Evolutionary conservation across 2,113 vertebrate species (phyloP).

Genomic region (Malurus alboscapulatus): DNA sequence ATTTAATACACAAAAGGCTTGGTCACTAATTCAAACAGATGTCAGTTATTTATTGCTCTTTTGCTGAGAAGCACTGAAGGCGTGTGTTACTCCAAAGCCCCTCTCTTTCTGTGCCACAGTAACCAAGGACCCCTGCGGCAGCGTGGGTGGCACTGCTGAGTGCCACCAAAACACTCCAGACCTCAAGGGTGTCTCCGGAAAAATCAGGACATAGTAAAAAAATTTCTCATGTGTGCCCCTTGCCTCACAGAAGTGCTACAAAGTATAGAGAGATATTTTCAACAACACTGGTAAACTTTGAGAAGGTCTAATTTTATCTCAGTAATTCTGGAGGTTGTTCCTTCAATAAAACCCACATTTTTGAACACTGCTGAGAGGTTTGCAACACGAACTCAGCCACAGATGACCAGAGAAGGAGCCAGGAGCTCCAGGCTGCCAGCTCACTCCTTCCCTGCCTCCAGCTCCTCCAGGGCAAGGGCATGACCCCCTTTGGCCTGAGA

Average conservation of each 20-base stretch:
- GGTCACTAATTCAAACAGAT: slow-evolving; percentile 51
- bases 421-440: not conserved
- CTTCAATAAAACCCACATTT: not conserved
- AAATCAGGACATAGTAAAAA: not conserved
- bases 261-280: not conserved
- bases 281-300: not conserved
- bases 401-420: not conserved
- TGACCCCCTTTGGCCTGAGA: not conserved
- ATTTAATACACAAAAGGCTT: slow-evolving; percentile 75
- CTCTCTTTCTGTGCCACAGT: not conserved
- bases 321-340: not conserved
- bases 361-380: not conserved
- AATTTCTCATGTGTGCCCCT: not conserved
- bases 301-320: not conserved
- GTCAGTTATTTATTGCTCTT: not conserved
- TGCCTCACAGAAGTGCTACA: not conserved
- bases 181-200: not conserved
- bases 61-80: not conserved
- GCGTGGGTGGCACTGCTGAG: not conserved
- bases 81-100: not conserved
- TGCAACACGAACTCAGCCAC: not conserved
- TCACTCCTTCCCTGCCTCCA: not conserved
- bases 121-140: not conserved
- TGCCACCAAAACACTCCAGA: not conserved
- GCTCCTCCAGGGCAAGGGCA: not conserved